Evolutionary conservation across 2,797 vertebrate species (phyloP), one percentile per base, ranked within the genome.

Genomic region (Leuciscus waleckii): DNA sequence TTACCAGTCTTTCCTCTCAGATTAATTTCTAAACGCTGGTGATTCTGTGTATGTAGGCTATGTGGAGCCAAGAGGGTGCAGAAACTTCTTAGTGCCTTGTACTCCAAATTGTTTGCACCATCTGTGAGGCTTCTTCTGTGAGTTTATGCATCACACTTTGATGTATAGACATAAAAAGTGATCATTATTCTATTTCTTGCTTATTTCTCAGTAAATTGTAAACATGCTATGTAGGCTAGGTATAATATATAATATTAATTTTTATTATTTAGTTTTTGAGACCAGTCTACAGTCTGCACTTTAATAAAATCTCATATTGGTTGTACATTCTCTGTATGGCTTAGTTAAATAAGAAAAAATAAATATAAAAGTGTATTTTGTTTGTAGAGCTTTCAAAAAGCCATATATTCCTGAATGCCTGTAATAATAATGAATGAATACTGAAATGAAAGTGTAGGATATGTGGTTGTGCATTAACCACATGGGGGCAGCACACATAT

Each of bases 401-500:
- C 70, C 37, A 39, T 37, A 21, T 4, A 26, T 37, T 39, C 2
- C 2, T 41, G 5, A 58, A 69, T 17, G 2, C 35, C 3, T 14
- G 41, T 56, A 37, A 21, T 29, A 37, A 39, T 23, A 2, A 41
- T 29, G 1, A 43, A 32, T 32, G 37, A 23, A 61, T 43, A 32
- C 19, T 71, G 6, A 17, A 23, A 63, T 23, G 10, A 43, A 32
- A 17, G 17, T 14, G 14, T 11, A 35, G 23, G 1, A n/a, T n/a
- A 76, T 46, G 51, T 10, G 58, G 32, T 68, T 46, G 21, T 46
- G 46, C 7, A 43, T 58, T 85, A 56, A 78, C 84, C 86, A 86
- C 77, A 81, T 77, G 86, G 77, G 56, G 86, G 84, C 71, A 89
- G 86, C 80, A 85, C 80, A 63, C 46, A 79, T 71, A 19, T 73